Conservation (phyloP, 1,140 invertebrate species). For the Sinella curviseta region DNA sequence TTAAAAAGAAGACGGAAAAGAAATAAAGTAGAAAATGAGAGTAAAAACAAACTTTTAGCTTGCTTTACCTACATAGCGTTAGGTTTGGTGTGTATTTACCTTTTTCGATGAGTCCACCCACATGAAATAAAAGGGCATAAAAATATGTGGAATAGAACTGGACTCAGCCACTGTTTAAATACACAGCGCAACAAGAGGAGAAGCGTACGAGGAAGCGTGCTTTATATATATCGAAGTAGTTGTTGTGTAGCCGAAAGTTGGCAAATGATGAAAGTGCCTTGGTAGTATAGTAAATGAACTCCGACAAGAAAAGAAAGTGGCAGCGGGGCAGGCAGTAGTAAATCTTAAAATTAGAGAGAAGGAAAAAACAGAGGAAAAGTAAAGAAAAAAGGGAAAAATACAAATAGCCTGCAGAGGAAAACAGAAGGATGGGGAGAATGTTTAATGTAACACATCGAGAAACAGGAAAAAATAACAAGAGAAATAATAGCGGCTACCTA, state of each 20-base stretch:
- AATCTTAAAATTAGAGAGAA: slow-evolving; percentile 14
- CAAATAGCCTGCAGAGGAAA: background rate
- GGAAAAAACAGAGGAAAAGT: background rate
- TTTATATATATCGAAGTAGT: background rate
- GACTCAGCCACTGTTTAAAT: too few species aligned
- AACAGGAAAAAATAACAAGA: background rate
- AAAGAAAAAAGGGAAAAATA: background rate
- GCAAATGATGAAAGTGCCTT: background rate
- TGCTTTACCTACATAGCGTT: background rate
- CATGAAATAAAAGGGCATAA: background rate
- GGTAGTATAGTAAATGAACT: background rate
- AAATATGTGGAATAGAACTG: too few species aligned
- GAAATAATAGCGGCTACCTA: background rate
- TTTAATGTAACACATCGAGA: background rate
- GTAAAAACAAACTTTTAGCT: background rate
- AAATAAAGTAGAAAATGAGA: background rate
- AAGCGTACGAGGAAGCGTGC: too few species aligned
- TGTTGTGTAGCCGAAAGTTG: background rate
- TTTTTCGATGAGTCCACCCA: background rate
- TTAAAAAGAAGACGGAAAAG: background rate
- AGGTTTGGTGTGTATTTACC: too few species aligned
- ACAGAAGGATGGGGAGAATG: background rate
- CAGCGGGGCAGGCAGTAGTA: background rate
- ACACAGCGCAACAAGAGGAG: too few species aligned
- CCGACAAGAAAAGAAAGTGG: background rate